A percentile compares a stretch with the other conserved stretches of the same genome.
These are phyloP conservation scores for Lymantria dispar DNA, from an alignment of 2,888 invertebrate species.

Conservation along the genomic window DNA sequence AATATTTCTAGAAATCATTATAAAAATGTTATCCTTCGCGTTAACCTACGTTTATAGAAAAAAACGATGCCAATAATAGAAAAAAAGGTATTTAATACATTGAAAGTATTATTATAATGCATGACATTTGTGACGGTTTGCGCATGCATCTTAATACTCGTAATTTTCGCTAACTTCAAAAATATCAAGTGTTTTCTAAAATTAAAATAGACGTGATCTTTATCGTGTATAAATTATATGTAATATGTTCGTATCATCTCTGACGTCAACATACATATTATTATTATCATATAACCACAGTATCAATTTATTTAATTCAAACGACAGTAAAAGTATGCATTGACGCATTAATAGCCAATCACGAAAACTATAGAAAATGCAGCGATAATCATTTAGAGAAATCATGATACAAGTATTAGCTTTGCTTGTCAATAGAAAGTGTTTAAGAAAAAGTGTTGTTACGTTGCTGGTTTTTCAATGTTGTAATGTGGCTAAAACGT, in stretches of 20 bases:
- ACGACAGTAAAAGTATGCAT: slow-evolving; percentile 23
- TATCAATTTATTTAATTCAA: slow-evolving; percentile 26
- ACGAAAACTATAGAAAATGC: slow-evolving; percentile 30
- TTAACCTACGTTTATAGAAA: too few species aligned
- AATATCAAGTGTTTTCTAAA: too few species aligned
- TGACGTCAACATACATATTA: background rate
- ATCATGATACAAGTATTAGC: slow-evolving; percentile 16
- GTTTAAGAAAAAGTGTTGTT: slow-evolving; percentile 13
- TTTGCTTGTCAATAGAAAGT: slow-evolving; percentile 24
- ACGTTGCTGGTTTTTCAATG: slow-evolving; percentile 1
- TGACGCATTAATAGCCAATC: slow-evolving; percentile 15
- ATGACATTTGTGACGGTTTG: too few species aligned
- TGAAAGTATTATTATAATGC: too few species aligned
- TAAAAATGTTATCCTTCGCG: too few species aligned
- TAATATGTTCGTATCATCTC: background rate
- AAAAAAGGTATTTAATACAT: too few species aligned
- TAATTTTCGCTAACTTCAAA: too few species aligned
- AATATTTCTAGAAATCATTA: too few species aligned
- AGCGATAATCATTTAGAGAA: slow-evolving; percentile 22
- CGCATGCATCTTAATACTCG: too few species aligned
- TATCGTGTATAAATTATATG: too few species aligned
- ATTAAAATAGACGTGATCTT: too few species aligned
- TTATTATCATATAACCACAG: slow-evolving; percentile 15
- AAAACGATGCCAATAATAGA: too few species aligned
- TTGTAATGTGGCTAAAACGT: background rate